A percentile compares a stretch with the other conserved stretches of the same genome.
These are phyloP conservation scores for Cuculus canorus DNA, from an alignment of 2,797 vertebrate species.

Conservation along the genomic window DNA sequence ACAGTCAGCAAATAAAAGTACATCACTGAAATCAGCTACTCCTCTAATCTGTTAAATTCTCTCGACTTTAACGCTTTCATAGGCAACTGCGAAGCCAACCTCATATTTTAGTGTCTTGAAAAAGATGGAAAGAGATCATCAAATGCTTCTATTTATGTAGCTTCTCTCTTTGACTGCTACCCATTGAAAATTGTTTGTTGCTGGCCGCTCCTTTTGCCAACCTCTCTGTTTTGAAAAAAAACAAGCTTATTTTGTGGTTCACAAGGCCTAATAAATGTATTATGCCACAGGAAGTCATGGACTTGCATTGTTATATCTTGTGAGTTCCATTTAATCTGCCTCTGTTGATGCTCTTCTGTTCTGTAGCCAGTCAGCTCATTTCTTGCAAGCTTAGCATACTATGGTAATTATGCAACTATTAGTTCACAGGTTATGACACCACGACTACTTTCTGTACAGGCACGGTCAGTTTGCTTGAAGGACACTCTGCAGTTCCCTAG, in stretches of 20 bases:
- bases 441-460: neutral
- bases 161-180: neutral
- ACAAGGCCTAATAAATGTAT: too few relatives aligned
- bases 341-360: neutral
- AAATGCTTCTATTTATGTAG: neutral
- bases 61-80: neutral
- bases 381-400: neutral
- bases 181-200: neutral
- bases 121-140: neutral
- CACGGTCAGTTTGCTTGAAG: neutral
- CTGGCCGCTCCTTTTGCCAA: too few relatives aligned
- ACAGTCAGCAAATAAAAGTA: neutral
- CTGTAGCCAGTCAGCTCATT: neutral
- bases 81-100: neutral
- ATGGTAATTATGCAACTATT: neutral
- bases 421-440: neutral
- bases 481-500: neutral
- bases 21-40: neutral
- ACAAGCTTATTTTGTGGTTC: too few relatives aligned
- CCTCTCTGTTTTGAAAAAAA: too few relatives aligned
- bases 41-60: neutral
- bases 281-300: neutral
- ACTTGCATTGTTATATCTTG: neutral
- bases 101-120: neutral
- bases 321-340: neutral